Percentiles rank a stretch among this genome's conserved stretches.
These are phyloP conservation scores for Rhimphoctona megacephalus DNA, from an alignment of 2,888 invertebrate species.

Conservation along the genomic window DNA sequence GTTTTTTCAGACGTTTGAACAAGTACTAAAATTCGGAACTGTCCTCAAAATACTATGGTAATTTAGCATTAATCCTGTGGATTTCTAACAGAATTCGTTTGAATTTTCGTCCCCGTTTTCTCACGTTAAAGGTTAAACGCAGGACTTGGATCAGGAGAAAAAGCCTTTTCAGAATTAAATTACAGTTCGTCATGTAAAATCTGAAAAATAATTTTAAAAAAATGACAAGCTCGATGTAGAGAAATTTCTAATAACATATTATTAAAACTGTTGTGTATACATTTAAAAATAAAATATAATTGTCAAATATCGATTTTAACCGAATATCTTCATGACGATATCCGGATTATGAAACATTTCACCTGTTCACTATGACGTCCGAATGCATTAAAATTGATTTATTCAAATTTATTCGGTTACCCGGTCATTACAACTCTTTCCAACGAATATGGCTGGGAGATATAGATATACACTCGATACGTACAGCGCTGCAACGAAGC, in stretches of 20 bases:
- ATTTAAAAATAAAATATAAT: neutral
- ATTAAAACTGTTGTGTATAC: neutral
- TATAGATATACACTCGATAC: neutral
- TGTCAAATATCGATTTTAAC: constrained; percentile 19
- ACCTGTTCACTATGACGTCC: constrained; percentile 30
- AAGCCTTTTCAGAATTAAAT: neutral
- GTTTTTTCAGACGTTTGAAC: too few species aligned
- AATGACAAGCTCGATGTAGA: neutral
- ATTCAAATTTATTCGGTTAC: constrained; percentile 54
- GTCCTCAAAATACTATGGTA: too few species aligned
- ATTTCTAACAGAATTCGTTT: too few species aligned
- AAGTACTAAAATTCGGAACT: too few species aligned
- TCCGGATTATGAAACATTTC: constrained; percentile 29
- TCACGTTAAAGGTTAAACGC: neutral
- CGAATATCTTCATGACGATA: constrained; percentile 14
- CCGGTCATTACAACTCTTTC: constrained; percentile 52
- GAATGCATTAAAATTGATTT: constrained; percentile 49
- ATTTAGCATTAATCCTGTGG: too few species aligned
- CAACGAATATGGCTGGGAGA: neutral
- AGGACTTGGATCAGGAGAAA: neutral
- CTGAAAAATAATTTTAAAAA: neutral
- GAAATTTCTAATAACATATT: neutral
- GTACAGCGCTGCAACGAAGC: constrained; percentile 30
- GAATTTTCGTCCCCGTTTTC: too few species aligned
- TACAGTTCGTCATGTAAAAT: neutral